phyloP scores from a whole-genome alignment of 2,113 vertebrate genomes.

The Herpetotheres cachinnans region DNA sequence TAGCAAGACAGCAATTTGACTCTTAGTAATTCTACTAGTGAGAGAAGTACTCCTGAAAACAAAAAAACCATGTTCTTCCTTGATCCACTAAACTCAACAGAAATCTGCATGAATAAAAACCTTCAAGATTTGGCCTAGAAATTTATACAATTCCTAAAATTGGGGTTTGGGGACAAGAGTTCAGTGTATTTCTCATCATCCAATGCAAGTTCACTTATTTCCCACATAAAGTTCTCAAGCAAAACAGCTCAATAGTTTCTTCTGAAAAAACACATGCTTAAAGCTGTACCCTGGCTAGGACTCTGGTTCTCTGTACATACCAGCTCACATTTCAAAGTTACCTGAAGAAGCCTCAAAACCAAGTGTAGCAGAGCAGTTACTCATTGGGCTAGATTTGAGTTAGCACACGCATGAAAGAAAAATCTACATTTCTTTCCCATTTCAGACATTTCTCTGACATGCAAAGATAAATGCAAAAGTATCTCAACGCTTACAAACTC shows the following conservation, averaged over 20 bases:
- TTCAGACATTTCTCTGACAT: not conserved
- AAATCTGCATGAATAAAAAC: not conserved
- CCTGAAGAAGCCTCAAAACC: not conserved
- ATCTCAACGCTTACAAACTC: not conserved
- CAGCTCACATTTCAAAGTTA: not conserved
- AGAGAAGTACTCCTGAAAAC: not conserved
- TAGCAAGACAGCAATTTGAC: not conserved
- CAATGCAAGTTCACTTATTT: not conserved
- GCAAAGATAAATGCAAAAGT: not conserved
- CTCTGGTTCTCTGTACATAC: not conserved
- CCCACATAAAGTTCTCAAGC: not conserved
- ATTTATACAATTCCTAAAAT: rapidly evolving
- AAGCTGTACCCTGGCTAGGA: not conserved
- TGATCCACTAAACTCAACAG: not conserved
- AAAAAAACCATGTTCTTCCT: not conserved
- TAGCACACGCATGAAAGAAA: not conserved
- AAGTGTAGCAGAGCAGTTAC: not conserved
- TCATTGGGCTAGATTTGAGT: not conserved
- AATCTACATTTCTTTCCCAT: not conserved
- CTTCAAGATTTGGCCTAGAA: not conserved
- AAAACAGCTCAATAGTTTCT: not conserved
- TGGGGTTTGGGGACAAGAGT: not conserved
- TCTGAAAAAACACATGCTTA: not conserved
- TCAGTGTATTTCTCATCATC: not conserved
- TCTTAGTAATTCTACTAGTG: not conserved